Evolutionary conservation across 2,797 vertebrate species (phyloP).

Genomic region (Clarias fuscus): DNA sequence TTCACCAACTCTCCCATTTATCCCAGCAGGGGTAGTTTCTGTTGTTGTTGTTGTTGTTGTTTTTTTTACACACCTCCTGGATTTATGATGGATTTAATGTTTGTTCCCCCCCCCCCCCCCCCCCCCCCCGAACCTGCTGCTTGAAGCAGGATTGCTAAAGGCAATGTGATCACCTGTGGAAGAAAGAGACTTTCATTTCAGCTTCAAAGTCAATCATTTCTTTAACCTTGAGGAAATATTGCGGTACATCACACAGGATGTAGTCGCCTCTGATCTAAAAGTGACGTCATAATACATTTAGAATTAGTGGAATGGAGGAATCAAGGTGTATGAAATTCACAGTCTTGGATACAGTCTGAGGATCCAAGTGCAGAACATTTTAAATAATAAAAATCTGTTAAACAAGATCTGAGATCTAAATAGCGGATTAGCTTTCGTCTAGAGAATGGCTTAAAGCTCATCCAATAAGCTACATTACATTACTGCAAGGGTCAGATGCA

Average conservation of each 20-base stretch:
- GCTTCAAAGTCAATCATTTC: background rate
- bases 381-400: background rate
- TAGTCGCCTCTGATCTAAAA: background rate
- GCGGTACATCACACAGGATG: background rate
- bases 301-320: background rate
- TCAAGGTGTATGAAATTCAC: background rate
- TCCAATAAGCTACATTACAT: background rate
- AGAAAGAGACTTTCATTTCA: background rate
- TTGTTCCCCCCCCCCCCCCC: fast-evolving
- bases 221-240: background rate
- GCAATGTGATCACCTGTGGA: background rate
- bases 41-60: background rate
- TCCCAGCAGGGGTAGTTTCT: too few species aligned
- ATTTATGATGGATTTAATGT: background rate
- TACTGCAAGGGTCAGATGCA: too few species aligned
- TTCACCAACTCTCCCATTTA: background rate
- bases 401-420: background rate
- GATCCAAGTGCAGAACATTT: background rate
- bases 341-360: background rate
- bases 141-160: background rate
- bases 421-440: background rate
- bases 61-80: background rate
- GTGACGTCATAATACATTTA: background rate
- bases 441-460: background rate
- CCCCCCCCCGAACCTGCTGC: background rate